Base-by-base conservation (phyloP, 2,113 vertebrate genomes). In the Abramis brama region DNA sequence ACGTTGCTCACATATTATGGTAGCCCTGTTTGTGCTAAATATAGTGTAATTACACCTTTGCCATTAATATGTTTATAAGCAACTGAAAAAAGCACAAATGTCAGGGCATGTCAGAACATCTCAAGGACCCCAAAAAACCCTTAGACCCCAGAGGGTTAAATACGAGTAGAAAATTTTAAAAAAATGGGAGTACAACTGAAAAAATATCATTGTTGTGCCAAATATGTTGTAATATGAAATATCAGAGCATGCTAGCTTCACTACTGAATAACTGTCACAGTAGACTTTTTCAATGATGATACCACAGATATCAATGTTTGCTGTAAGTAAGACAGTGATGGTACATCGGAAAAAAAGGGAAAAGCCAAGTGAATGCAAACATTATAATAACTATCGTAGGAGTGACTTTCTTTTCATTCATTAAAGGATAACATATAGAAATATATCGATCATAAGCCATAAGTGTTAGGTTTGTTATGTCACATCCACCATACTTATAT, bases 401-500 rank as follows among this genome's bases (percentile, higher is more conserved):
- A 0, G 73, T 76, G 6, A 76, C 45, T 50, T 9, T 76, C 17
- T 50, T 52, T 15, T 52, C 73, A 76, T 76, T 52, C n/a, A 1
- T 11, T 47, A 11, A 47, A 47, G 45, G 45, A 70, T 70, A 70
- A 70, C 30, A 70, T 36, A 70, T 36, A 36, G 30, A 70, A 36
- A 70, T 21, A 70, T 70, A 70, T 70, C 5, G 17, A 36, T 70
- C 89, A 77, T 89, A 91, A 33, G 87, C 79, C 86, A 92, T 91
- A 8, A 85, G 68, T 0, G 82, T 82, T n/a, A 93, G 39, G 86
- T 88, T 89, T 23, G 88, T 90, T 17, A 33, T 2, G 19, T 91
- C 81, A n/a, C 52, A 25, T 0, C 15, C 39, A 45, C 66, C 86
- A 75, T 86, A 84, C 12, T 86, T 87, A 5, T 88, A 88, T 17